Conservation (phyloP, 2,113 vertebrate species). For the Cyanocitta stelleri region DNA sequence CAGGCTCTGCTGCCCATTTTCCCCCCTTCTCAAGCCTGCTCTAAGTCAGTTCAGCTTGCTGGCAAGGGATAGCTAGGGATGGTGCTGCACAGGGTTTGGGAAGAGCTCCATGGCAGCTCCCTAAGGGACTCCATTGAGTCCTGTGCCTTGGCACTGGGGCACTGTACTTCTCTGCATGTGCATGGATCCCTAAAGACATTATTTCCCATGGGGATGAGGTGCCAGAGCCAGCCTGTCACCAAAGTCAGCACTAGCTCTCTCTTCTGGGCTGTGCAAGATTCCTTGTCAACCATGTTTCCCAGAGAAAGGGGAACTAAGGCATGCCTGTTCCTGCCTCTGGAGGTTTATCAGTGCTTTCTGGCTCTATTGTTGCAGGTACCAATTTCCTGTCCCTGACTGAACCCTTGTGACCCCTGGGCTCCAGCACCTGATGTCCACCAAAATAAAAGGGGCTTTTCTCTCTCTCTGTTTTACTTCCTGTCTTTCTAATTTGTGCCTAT, state of each 20-base stretch:
- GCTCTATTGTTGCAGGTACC: fast-evolving
- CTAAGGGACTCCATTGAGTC: background rate
- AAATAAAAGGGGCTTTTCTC: background rate
- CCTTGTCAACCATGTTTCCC: background rate
- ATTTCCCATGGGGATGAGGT: background rate
- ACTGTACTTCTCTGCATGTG: fast-evolving
- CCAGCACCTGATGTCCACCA: background rate
- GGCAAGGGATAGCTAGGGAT: background rate
- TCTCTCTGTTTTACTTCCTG: background rate
- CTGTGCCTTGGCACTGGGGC: background rate
- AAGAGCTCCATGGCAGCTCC: background rate
- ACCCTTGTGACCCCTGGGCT: fast-evolving
- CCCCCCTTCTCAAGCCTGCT: background rate
- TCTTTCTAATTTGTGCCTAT: background rate
- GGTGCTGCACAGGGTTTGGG: background rate
- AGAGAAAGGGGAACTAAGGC: background rate
- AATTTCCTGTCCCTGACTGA: background rate
- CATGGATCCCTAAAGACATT: background rate
- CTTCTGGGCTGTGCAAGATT: background rate
- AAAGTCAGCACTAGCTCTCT: background rate
- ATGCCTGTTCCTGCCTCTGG: background rate
- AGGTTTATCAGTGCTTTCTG: background rate
- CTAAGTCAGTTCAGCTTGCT: too few species aligned
- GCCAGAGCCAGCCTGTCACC: background rate
- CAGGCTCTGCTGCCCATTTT: background rate